Evolutionary conservation across 2,797 vertebrate genomes (phyloP).

Genomic region (Botia kubotai): DNA sequence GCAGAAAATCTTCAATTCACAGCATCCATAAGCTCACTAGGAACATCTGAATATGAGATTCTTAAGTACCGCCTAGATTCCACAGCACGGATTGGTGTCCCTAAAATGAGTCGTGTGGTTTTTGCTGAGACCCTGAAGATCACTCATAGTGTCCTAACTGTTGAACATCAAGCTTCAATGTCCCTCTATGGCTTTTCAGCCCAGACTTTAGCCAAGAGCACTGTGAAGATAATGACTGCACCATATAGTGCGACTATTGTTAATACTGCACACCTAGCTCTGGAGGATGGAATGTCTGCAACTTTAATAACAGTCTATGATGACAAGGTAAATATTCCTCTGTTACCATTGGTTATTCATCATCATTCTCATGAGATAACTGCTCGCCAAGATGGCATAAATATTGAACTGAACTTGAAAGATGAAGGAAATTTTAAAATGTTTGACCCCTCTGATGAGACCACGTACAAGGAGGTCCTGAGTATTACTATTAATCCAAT

Average conservation of each 20-base stretch:
- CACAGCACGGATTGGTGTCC: conserved; percentile 80
- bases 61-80: conserved; percentile 85
- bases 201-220: conserved; percentile 81
- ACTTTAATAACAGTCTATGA: conserved; percentile 81
- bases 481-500: conserved; percentile 74
- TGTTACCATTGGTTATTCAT: conserved; percentile 75
- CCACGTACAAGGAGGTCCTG: conserved; percentile 72
- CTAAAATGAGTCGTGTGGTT: conserved; percentile 79
- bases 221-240: conserved; percentile 73
- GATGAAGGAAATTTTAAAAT: conserved; percentile 73
- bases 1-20: conserved; percentile 78
- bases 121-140: conserved; percentile 84
- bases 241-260: conserved; percentile 80
- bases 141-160: conserved; percentile 74
- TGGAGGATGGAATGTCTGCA: conserved; percentile 80
- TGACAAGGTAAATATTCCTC: conserved; percentile 80
- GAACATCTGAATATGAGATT: conserved; percentile 76
- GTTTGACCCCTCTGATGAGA: conserved; percentile 74
- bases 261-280: conserved; percentile 78
- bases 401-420: conserved; percentile 72
- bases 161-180: conserved; percentile 83
- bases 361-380: conserved; percentile 76
- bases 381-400: conserved; percentile 73
- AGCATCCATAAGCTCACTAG: conserved; percentile 79
- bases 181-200: conserved; percentile 76